Evolutionary conservation across 1,140 invertebrate species (phyloP).

Genomic region (Augochlora pura): DNA sequence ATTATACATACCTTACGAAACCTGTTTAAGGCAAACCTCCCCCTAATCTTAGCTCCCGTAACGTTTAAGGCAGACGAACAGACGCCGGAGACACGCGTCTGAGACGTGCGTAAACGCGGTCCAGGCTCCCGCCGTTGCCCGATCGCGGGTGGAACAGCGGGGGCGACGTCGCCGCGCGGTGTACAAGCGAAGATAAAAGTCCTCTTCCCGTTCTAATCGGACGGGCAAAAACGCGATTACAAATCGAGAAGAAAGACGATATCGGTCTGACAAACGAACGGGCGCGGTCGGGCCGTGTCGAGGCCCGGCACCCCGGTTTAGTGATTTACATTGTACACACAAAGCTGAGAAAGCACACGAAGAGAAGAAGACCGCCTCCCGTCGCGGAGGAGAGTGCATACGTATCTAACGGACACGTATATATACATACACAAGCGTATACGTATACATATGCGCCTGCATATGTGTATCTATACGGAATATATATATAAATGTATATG

Average conservation of each 20-base stretch:
- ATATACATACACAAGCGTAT: conserved; percentile 14
- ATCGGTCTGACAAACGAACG: conserved; percentile 44
- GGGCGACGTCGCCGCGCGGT: neutral
- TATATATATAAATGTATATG: no score
- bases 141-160: neutral
- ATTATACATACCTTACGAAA: conserved; percentile 44
- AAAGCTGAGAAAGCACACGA: neutral
- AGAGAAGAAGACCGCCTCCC: no score
- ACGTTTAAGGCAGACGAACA: conserved; percentile 68
- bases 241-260: conserved; percentile 24
- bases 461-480: no score
- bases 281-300: conserved; percentile 30
- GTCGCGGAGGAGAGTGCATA: no score
- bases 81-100: conserved; percentile 32
- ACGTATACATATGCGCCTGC: no score
- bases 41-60: conserved; percentile 70
- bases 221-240: conserved; percentile 40
- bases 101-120: conserved; percentile 58
- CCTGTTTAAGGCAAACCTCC: conserved; percentile 69
- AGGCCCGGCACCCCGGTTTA: conserved; percentile 11
- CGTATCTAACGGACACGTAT: conserved; percentile 13
- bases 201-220: conserved; percentile 52
- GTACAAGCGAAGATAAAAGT: neutral
- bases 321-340: conserved; percentile 37
- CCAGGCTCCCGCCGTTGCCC: neutral